These are phyloP conservation scores for Hylomyscus alleni DNA, from an alignment of 2,797 vertebrate genomes.

Conservation along the genomic window DNA sequence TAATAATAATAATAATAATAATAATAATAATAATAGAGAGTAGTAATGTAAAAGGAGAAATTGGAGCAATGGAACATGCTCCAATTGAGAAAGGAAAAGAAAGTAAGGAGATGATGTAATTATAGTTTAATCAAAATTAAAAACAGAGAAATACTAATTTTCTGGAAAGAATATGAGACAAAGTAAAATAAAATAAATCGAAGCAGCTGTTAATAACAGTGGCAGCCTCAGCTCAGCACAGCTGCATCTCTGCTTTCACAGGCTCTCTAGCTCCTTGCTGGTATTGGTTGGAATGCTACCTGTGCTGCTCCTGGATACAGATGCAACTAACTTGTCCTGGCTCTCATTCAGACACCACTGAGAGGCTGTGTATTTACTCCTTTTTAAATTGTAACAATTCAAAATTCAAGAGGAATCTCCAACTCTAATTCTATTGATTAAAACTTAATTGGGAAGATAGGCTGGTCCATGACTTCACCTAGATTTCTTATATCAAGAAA, in stretches of 20 bases:
- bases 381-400: background rate
- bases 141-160: background rate
- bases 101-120: background rate
- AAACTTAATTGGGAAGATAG: background rate
- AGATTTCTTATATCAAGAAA: slow-evolving; percentile 54
- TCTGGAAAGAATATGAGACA: background rate
- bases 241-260: background rate
- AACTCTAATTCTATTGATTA: background rate
- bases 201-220: background rate
- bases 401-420: background rate
- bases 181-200: background rate
- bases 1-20: too few species aligned
- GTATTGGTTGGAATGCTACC: background rate
- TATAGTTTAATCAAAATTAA: background rate
- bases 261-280: background rate
- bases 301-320: background rate
- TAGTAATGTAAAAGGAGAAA: background rate
- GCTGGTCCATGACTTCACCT: background rate
- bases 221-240: background rate
- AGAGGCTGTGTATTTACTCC: background rate
- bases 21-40: too few species aligned
- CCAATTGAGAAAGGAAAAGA: background rate
- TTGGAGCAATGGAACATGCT: background rate
- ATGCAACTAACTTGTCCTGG: background rate
- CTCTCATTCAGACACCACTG: background rate